Base-by-base conservation (phyloP, 2,888 invertebrate genomes). In the Trissolcus japonicus region DNA sequence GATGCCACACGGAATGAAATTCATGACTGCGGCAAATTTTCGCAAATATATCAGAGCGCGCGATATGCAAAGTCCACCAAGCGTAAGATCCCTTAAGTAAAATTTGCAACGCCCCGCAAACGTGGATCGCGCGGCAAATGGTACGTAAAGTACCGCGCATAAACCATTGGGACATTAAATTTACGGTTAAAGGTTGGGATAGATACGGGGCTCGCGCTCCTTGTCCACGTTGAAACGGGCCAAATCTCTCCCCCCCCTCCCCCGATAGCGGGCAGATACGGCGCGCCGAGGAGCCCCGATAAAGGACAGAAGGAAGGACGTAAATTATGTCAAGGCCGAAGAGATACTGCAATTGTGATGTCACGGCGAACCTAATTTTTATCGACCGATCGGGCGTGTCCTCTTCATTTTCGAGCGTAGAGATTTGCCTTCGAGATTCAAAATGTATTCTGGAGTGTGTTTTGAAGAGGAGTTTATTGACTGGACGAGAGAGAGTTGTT, bases 141-240 rank as follows among this genome's bases (percentile, higher is more conserved):
- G 75, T 48, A 74, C 66, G 74, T 78, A 67, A 71, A 78, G 71
- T 56, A 43, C 59, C 25, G 65, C 35, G 63, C 65, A 72, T 77
- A 71, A 77, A 72, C 77, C 51, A 73, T 59, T 63, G 57, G 69
- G 60, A 73, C 77, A 51, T 74, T 69, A 67, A 75, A 78, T 78
- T 74, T 74, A 78, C 74, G 69, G 74, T 74, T 50, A 73, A 35
- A 62, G 41, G 65, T 69, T 55, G 56, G 71, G 57, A 73, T 57
- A 66, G 78, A 78, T 78, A 68, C 61, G 68, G 63, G n/a, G 21
- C 40, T 61, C 46, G 73, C 67, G 54, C 60, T 72, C 46, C 66
- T 40, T 55, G 69, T 65, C 66, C 71, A 61, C 65, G 66, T 66
- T 71, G 9, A 56, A 59, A 21, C 43, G 71, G 57, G 16, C 62